Base-by-base conservation (phyloP, 2,113 vertebrate genomes). In the Perccottus glenii region DNA sequence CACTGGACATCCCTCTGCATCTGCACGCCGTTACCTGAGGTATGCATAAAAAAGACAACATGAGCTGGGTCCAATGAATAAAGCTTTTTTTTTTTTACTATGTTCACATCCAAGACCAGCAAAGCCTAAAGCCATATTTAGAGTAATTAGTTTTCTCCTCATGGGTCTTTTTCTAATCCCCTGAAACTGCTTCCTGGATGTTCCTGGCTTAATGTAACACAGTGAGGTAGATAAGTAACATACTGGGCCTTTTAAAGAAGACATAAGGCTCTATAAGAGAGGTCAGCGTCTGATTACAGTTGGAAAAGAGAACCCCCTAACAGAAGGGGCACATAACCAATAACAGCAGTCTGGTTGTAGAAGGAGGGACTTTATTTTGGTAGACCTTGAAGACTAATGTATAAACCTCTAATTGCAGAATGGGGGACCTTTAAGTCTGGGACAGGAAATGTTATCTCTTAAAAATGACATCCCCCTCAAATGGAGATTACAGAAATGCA, bases 1-100 rank as follows among this genome's bases (percentile, higher is more conserved):
- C 93, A 94, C 86, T 94, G 93, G 66, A 94, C 88, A 50, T 93
- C 92, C 57, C 88, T 85, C 78, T 93, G 92, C 92, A 94, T 93
- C 86, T 93, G 93, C 67, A 94, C 93, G 1, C 92, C 93, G 45
- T 93, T 92, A 55, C 90, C 93, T 94, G 50, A 14, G 16, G 50
- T 60, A 60, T 9, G 51, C 2, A n/a, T 1, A 33, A 38, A 49
- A 15, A 53, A 57, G 44, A 5, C 3, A 27, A 27, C 19, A 27
- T 27, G 19, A 27, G 19, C 19, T 27, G 19, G 19, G 19, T 27
- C 19, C 19, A 27, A 27, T 27, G 19, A 27, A 27, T 27, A 27
- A 27, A 3, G 19, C 19, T 27, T 27, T 27, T 27, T 27, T 27
- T 27, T 27, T 2, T 2, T 27, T 27, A 27, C 19, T 27, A 27